Conservation (phyloP, 2,888 invertebrate genomes). For the Drosophila melanosoma region DNA sequence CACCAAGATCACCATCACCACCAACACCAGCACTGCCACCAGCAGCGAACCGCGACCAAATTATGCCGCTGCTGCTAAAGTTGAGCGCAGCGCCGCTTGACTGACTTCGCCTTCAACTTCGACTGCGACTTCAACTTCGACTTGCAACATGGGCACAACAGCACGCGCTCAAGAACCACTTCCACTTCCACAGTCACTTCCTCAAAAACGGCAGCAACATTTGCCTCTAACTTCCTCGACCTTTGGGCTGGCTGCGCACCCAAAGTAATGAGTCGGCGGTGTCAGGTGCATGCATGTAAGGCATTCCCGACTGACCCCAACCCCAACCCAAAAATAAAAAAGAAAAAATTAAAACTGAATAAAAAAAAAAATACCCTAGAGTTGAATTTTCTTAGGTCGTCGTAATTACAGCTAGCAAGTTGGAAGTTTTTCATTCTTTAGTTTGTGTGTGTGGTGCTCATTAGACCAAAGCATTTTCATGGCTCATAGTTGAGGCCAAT, state of each 20-base stretch:
- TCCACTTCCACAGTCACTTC: constrained; percentile 45
- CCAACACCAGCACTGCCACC: constrained; percentile 22
- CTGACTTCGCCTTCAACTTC: constrained; percentile 51
- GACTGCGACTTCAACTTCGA: constrained; percentile 34
- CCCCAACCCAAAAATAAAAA: constrained; percentile 33
- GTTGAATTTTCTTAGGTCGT: constrained; percentile 66
- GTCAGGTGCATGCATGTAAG: constrained; percentile 74
- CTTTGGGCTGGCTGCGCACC: constrained; percentile 44
- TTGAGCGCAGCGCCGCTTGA: constrained; percentile 68
- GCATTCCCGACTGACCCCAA: constrained; percentile 61
- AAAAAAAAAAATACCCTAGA: constrained; percentile 39
- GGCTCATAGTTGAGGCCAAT: constrained; percentile 36
- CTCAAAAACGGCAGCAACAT: constrained; percentile 24
- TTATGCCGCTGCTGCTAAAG: constrained; percentile 59
- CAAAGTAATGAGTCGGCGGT: constrained; percentile 72
- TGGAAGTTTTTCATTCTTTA: constrained; percentile 64
- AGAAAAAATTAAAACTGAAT: constrained; percentile 26
- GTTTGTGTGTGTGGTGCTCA: constrained; percentile 60
- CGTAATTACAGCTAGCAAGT: constrained; percentile 68
- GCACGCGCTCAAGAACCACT: constrained; percentile 65
- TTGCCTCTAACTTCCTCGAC: constrained; percentile 67
- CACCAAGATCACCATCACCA: constrained; percentile 35
- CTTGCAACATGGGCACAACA: constrained; percentile 57
- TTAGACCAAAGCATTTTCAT: constrained; percentile 77
- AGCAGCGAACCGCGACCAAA: constrained; percentile 75